A percentile compares a stretch with the other conserved stretches of the same genome.
Conservation (phyloP, 2,113 vertebrate genomes). For the Bolborhynchus lineola region DNA sequence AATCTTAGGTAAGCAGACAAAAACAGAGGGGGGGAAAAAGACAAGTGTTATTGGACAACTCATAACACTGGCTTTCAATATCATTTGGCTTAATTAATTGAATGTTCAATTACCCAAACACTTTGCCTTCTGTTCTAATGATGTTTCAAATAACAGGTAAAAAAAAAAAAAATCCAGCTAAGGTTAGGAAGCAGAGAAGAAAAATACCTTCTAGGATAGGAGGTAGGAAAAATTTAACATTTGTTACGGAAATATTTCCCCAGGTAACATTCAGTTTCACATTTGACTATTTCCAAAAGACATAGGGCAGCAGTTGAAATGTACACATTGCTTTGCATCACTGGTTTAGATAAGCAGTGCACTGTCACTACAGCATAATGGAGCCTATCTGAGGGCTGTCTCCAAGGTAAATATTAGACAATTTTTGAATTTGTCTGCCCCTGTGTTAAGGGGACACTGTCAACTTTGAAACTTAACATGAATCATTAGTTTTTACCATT, state of each 20-base stretch:
- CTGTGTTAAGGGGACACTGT: not conserved
- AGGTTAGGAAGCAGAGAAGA: not conserved
- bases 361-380: not conserved
- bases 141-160: not conserved
- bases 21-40: not conserved
- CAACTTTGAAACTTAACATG: not conserved
- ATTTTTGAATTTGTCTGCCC: not conserved
- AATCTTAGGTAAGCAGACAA: not conserved
- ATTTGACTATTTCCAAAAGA: not conserved
- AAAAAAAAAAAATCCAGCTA: not conserved
- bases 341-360: not conserved
- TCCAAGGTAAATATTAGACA: not conserved
- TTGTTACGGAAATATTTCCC: not conserved
- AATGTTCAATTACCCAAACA: not conserved
- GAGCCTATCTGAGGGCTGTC: not conserved
- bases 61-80: not conserved
- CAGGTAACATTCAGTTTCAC: not conserved
- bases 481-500: not conserved
- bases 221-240: not conserved
- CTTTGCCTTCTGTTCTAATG: not conserved
- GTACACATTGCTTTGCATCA: not conserved
- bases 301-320: not conserved
- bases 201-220: not conserved
- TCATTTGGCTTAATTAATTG: conserved; percentile 27
- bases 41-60: not conserved